Base-by-base conservation (phyloP, 2,797 vertebrate genomes). In the Catamblyrhynchus diadema region DNA sequence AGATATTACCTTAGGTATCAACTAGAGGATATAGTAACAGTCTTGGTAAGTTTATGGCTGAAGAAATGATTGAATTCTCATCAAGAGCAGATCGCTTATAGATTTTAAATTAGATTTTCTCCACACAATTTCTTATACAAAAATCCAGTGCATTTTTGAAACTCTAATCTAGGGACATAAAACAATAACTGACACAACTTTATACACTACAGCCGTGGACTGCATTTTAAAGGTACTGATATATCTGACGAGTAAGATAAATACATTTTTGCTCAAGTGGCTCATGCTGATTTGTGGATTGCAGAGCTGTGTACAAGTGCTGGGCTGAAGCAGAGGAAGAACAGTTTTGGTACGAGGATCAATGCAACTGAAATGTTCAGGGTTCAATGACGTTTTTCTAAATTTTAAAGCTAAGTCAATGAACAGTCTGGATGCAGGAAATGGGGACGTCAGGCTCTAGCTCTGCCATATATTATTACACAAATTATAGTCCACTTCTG, bases 41-140 rank as follows among this genome's bases (percentile, higher is more conserved):
- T 37, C 32, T 86, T 6, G 8, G 6, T 37, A 93, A 67, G 24
- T 79, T 79, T 86, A 88, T 60, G 59, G 37, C 51, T 88, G 60
- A 90, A 86, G 45, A 65, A 91, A 65, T 14, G 50, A 92, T 88
- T 66, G 35, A 82, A 64, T 78, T 69, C 35, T 78, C 72, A 94
- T 59, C 53, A 80, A 89, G 21, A 87, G 44, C 47, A 87, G 47
- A 89, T 50, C 87, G 42, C 86, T 86, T 87, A 54, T 13, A 91
- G 84, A 92, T 93, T 82, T 91, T 64, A 95, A 82, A 88, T 65
- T 56, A 62, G 23, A 64, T 87, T 85, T 89, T 83, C 41, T 86
- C 35, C 44, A 79, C 25, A 22, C 59, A 48, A 80, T 79, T 84
- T 73, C 61, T 67, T 65, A 45, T 71, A 65, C 28, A 62, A 87